phyloP scores from a whole-genome alignment of 2,797 vertebrate species.

The Australoheros facetus region DNA sequence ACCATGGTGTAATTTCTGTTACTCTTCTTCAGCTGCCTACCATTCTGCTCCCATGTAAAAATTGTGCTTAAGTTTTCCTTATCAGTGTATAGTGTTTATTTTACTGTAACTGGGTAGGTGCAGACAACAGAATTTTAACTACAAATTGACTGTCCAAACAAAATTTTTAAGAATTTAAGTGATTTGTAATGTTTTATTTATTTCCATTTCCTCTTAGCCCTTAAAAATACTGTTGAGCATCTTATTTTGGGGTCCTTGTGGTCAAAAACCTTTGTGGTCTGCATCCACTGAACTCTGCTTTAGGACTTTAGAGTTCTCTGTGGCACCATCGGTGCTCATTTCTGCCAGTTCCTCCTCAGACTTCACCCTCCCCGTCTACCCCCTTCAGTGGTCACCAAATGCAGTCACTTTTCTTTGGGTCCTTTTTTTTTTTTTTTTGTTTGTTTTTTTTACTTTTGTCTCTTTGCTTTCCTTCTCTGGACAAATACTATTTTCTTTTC shows the following conservation, averaged over 20 bases:
- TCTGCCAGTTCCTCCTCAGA: conserved; percentile 61
- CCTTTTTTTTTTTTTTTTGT: conserved; percentile 13
- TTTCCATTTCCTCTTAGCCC: not conserved
- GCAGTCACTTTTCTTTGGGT: conserved; percentile 74
- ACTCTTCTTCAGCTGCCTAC: conserved; percentile 50
- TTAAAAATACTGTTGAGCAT: conserved; percentile 8
- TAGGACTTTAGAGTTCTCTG: conserved; percentile 49
- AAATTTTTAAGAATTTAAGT: not conserved
- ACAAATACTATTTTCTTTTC: conserved; percentile 52
- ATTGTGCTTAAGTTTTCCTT: conserved; percentile 52
- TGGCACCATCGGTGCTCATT: conserved; percentile 57
- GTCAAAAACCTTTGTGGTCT: conserved; percentile 54
- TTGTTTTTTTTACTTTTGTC: not conserved
- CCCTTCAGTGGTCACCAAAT: conserved; percentile 74
- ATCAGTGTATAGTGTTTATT: conserved; percentile 56
- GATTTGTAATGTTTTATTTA: not conserved
- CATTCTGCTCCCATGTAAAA: conserved; percentile 62
- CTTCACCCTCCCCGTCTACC: conserved; percentile 60
- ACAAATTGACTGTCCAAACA: not conserved
- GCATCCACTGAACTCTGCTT: conserved; percentile 62
- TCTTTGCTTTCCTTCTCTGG: conserved; percentile 59
- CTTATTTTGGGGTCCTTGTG: conserved; percentile 22
- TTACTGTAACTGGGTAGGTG: conserved; percentile 57
- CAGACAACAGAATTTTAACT: conserved; percentile 52
- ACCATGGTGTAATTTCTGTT: conserved; percentile 58